phyloP scores from a whole-genome alignment of 2,797 vertebrate genomes.

The Galago senegalensis region DNA sequence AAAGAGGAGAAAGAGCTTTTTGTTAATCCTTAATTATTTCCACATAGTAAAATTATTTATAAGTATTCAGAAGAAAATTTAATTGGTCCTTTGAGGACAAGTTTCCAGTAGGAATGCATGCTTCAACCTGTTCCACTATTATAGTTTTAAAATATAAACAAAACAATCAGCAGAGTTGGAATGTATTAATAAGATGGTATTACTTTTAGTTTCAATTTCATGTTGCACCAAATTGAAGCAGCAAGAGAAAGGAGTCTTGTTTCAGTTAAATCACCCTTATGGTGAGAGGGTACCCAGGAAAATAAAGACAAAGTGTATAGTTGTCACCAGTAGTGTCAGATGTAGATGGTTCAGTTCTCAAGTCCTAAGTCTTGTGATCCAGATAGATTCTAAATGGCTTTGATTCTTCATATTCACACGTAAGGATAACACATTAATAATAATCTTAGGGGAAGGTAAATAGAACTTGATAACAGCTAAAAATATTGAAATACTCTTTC shows the following conservation, averaged over 20 bases:
- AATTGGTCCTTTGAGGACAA: neutral
- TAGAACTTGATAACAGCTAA: neutral
- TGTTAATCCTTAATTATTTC: slow-evolving; percentile 6
- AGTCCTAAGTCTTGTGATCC: neutral
- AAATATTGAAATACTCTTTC: neutral
- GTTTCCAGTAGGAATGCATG: neutral
- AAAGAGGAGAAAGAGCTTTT: neutral
- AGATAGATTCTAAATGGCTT: neutral
- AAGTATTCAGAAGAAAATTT: neutral
- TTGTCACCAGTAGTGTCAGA: neutral
- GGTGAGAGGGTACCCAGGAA: neutral
- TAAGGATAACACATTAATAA: neutral
- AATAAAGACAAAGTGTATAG: slow-evolving; percentile 8
- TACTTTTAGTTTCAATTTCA: neutral
- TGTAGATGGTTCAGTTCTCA: neutral
- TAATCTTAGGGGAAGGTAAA: neutral
- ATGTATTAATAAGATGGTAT: neutral
- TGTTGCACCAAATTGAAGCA: neutral
- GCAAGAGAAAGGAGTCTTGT: neutral
- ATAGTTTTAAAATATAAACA: slow-evolving; percentile 56
- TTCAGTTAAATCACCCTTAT: neutral
- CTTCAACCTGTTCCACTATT: neutral
- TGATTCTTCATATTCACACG: neutral
- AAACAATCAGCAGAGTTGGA: neutral
- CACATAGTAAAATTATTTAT: neutral